A percentile compares a stretch with the other conserved stretches of the same genome.
phyloP scores from a whole-genome alignment of 1,140 invertebrate genomes.

The Galendromus occidentalis region DNA sequence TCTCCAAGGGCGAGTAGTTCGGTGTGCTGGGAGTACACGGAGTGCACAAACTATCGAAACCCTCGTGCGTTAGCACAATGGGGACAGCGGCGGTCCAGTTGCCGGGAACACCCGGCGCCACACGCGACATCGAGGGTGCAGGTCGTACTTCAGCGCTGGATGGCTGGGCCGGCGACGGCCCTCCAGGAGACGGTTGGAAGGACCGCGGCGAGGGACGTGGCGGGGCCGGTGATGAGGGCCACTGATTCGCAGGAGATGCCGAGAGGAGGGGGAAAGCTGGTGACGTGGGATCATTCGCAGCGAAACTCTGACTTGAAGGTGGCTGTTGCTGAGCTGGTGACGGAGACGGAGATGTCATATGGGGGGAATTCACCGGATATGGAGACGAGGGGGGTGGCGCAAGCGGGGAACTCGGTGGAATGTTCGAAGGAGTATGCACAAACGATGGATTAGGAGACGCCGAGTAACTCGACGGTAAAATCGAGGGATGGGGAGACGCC shows the following conservation, averaged over 20 bases:
- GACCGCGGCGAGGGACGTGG: conserved; percentile 24
- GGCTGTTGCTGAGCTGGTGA: conserved; percentile 40
- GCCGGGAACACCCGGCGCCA: conserved; percentile 40
- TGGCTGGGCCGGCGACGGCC: conserved; percentile 9
- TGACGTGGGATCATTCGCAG: conserved; percentile 45
- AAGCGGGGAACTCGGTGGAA: conserved; percentile 33
- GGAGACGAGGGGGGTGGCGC: conserved; percentile 53
- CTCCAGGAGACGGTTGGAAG: conserved; percentile 27
- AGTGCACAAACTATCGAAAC: conserved; percentile 63
- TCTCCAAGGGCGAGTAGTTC: conserved; percentile 41
- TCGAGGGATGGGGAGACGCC: conserved; percentile 48
- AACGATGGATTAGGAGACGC: conserved; percentile 39
- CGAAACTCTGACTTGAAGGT: conserved; percentile 53
- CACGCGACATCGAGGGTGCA: background rate
- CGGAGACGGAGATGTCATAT: conserved; percentile 46
- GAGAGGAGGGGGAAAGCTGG: conserved; percentile 34
- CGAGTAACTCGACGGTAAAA: conserved; percentile 26
- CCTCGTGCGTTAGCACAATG: conserved; percentile 65
- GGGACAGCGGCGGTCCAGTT: conserved; percentile 80
- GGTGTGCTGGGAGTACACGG: conserved; percentile 33
- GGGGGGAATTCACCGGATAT: conserved; percentile 24
- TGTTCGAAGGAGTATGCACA: conserved; percentile 13
- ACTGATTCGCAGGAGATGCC: conserved; percentile 48
- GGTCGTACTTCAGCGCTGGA: conserved; percentile 22
- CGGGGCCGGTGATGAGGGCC: conserved; percentile 43